Evolutionary conservation across 2,113 vertebrate genomes (phyloP).

Genomic region (Cephalopholis sonnerati): DNA sequence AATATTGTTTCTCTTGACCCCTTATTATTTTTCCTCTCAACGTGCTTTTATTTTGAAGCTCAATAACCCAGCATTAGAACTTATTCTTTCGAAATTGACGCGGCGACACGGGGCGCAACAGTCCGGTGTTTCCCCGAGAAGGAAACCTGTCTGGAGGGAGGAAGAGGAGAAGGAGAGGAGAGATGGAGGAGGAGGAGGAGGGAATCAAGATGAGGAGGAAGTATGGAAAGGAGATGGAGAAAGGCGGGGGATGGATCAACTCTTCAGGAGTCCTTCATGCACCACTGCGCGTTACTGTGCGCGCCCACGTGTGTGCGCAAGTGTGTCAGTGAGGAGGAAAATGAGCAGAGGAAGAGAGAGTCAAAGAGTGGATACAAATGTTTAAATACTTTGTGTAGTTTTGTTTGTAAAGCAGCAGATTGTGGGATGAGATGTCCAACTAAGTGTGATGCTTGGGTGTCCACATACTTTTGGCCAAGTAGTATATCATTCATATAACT

Average conservation of each 20-base stretch:
- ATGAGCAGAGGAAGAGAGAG: background rate
- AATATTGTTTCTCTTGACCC: background rate
- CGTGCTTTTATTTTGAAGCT: conserved; percentile 57
- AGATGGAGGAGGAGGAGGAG: background rate
- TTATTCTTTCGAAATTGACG: conserved; percentile 21
- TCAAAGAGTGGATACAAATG: background rate
- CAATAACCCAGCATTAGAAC: background rate
- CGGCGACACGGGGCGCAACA: conserved; percentile 56
- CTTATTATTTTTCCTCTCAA: rapidly evolving
- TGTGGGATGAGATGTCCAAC: too few relatives aligned
- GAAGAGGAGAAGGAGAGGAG: background rate
- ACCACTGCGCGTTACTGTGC: conserved; percentile 2
- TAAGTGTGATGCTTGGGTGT: too few relatives aligned
- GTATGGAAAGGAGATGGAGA: background rate
- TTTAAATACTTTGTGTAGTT: background rate
- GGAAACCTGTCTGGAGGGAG: conserved; percentile 39
- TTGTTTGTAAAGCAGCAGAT: background rate
- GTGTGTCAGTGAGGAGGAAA: background rate
- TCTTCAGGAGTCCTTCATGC: conserved; percentile 20
- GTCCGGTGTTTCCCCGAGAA: conserved; percentile 63
- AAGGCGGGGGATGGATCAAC: background rate
- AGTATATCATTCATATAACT: background rate
- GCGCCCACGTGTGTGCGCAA: conserved; percentile 1
- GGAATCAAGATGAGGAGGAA: background rate
- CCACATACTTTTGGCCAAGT: background rate